These are phyloP conservation scores for Pogonocichla stellata DNA, from an alignment of 2,113 vertebrate genomes.

Conservation along the genomic window DNA sequence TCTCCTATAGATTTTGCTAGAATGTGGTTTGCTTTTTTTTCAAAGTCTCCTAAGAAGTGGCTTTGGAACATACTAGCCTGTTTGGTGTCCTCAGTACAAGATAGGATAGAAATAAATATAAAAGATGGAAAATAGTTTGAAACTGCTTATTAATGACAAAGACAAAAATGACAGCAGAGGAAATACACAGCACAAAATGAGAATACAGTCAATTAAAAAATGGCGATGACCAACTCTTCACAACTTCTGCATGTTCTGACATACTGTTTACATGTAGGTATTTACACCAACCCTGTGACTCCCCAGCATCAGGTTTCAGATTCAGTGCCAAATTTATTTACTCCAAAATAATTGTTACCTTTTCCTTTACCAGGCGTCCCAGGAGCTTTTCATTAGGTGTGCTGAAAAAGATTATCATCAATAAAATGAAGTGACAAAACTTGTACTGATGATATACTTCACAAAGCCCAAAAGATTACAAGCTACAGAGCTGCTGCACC, in stretches of 20 bases:
- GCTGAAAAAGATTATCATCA: constrained; percentile 71
- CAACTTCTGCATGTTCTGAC: background rate
- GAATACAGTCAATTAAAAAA: background rate
- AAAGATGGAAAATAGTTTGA: background rate
- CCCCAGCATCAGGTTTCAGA: background rate
- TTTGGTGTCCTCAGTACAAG: background rate
- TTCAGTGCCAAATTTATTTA: background rate
- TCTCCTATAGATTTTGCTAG: background rate
- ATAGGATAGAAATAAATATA: background rate
- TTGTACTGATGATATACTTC: background rate
- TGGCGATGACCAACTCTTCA: background rate
- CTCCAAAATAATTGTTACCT: constrained; percentile 77
- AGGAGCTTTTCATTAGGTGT: constrained; percentile 98
- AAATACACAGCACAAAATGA: background rate
- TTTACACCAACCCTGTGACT: background rate
- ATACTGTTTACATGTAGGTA: background rate
- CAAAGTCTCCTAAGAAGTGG: background rate
- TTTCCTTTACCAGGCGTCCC: constrained; percentile 95
- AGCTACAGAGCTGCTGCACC: background rate
- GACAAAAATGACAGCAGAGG: background rate
- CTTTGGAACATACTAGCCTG: background rate
- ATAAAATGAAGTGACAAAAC: background rate
- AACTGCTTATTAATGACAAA: background rate
- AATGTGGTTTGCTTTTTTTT: background rate
- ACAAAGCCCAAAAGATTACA: background rate